These are phyloP conservation scores for Hylia prasina DNA, from an alignment of 2,113 vertebrate species.

Conservation along the genomic window DNA sequence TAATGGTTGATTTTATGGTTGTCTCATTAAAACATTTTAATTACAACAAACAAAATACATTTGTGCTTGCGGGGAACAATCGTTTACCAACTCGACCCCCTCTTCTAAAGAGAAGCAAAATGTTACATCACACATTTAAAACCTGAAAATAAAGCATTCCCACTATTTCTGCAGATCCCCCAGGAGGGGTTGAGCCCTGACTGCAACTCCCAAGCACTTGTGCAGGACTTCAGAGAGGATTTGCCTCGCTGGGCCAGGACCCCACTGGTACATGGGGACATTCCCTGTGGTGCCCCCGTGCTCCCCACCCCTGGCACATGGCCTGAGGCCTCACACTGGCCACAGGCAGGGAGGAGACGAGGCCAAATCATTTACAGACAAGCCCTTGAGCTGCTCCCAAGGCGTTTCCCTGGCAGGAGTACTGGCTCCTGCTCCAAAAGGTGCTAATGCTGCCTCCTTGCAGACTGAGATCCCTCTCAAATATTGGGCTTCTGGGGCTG, in stretches of 20 bases:
- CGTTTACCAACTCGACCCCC: conserved; percentile 41
- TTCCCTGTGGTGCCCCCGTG: background rate
- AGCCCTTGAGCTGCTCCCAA: background rate
- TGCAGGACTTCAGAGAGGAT: background rate
- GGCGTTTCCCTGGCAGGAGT: background rate
- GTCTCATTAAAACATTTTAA: conserved; percentile 99
- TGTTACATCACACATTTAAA: background rate
- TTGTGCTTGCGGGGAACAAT: conserved; percentile 66
- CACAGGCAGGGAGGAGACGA: background rate
- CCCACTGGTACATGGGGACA: background rate
- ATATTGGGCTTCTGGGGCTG: background rate
- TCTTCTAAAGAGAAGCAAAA: background rate
- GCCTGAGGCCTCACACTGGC: background rate
- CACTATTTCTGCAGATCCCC: background rate
- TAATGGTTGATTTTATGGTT: conserved; percentile 96
- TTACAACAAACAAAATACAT: conserved; percentile 88
- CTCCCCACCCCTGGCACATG: background rate
- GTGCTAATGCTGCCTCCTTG: background rate
- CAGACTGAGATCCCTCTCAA: background rate
- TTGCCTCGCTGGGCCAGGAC: background rate
- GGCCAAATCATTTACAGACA: background rate
- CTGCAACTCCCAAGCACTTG: background rate
- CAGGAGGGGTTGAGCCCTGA: background rate
- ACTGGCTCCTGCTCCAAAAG: background rate
- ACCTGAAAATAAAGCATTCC: conserved; percentile 15